Evolutionary conservation across 2,113 vertebrate species (phyloP).

Genomic region (Fregetta grallaria): DNA sequence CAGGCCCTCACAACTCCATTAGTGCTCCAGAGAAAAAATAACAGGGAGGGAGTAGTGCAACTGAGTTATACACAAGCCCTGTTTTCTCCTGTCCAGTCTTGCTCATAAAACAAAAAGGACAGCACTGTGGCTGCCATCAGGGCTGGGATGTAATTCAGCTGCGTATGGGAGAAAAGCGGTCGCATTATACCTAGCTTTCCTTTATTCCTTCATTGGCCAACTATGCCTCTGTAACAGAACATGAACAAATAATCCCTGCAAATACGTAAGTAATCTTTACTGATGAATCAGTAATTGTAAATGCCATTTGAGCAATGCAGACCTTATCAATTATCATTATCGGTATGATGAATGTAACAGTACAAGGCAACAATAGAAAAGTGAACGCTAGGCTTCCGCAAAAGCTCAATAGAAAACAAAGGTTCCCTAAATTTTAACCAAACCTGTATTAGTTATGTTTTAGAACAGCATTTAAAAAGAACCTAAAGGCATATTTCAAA

Average conservation of each 20-base stretch:
- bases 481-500: not conserved
- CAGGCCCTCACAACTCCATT: not conserved
- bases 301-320: not conserved
- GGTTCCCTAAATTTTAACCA: not conserved
- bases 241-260: not conserved
- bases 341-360: not conserved
- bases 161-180: not conserved
- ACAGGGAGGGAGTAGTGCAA: not conserved
- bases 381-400: not conserved
- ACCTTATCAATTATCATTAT: not conserved
- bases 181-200: accelerated
- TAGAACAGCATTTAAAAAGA: not conserved
- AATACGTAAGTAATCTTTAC: not conserved
- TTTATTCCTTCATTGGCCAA: not conserved
- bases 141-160: not conserved
- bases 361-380: not conserved
- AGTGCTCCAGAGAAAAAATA: not conserved
- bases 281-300: not conserved
- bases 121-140: not conserved
- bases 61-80: not conserved
- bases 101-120: not conserved
- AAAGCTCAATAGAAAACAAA: not conserved
- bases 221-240: not conserved
- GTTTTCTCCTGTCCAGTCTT: not conserved
- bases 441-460: not conserved